Percentiles rank a stretch among this genome's conserved stretches.
phyloP scores from a whole-genome alignment of 2,113 vertebrate species.

The Corynorhinus townsendii region DNA sequence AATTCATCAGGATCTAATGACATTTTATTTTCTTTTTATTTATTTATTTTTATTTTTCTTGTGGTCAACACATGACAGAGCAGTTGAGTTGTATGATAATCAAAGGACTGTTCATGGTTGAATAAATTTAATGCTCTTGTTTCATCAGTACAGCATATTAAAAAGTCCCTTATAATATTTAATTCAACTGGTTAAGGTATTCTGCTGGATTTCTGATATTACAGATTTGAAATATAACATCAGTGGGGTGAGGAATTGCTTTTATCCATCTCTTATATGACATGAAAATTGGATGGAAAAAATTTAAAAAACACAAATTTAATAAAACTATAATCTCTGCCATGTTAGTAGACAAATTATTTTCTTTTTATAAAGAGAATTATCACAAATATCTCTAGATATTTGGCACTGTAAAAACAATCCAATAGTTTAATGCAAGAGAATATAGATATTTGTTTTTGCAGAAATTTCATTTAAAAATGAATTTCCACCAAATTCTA shows the following conservation, averaged over 20 bases:
- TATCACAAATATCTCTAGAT: constrained; percentile 56
- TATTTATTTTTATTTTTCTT: constrained; percentile 61
- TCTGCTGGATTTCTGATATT: constrained; percentile 63
- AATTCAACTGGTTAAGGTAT: constrained; percentile 79
- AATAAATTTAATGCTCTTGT: constrained; percentile 81
- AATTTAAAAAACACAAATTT: constrained; percentile 56
- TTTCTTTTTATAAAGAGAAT: constrained; percentile 41
- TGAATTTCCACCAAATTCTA: constrained; percentile 49
- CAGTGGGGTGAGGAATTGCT: constrained; percentile 25
- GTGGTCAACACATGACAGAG: constrained; percentile 75
- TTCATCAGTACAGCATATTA: constrained; percentile 79
- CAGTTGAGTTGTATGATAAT: constrained; percentile 79
- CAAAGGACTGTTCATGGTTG: constrained; percentile 80
- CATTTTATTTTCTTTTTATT: constrained; percentile 76
- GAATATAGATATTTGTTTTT: constrained; percentile 63
- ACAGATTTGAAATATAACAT: constrained; percentile 69
- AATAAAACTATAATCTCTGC: constrained; percentile 70
- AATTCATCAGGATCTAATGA: constrained; percentile 81
- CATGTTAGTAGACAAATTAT: constrained; percentile 61
- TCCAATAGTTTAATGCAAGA: constrained; percentile 51
- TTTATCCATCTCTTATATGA: constrained; percentile 71
- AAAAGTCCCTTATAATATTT: constrained; percentile 80
- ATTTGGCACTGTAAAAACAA: constrained; percentile 64
- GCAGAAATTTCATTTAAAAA: constrained; percentile 41
- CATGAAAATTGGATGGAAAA: constrained; percentile 74